phyloP scores from a whole-genome alignment of 1,140 invertebrate genomes.

The Musca vetustissima region DNA sequence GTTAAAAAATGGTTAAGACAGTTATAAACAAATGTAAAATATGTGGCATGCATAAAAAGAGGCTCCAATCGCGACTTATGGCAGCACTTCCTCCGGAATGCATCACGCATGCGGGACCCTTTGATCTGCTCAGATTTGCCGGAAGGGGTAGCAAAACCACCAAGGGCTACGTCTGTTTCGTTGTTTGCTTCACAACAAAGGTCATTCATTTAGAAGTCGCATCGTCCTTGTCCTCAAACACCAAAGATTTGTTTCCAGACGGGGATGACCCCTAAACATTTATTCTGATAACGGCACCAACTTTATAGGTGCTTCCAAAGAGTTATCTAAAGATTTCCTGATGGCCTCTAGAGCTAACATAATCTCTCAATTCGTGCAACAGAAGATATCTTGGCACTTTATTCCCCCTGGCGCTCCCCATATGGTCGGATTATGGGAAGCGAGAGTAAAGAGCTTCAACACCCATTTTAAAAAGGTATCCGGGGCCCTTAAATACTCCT shows the following conservation, averaged over 20 bases:
- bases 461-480: background rate
- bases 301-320: constrained; percentile 25
- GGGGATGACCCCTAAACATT: background rate
- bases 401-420: constrained; percentile 28
- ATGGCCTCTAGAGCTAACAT: background rate
- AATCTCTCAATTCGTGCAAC: background rate
- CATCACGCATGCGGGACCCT: constrained; percentile 25
- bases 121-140: constrained; percentile 23
- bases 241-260: background rate
- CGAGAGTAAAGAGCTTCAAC: constrained; percentile 21
- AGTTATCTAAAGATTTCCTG: background rate
- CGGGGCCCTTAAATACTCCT: background rate
- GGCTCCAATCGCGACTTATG: constrained; percentile 20
- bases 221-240: constrained; percentile 41
- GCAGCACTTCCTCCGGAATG: constrained; percentile 13
- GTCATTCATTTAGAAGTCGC: constrained; percentile 55
- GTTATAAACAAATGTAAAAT: constrained; percentile 14
- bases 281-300: background rate
- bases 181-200: constrained; percentile 34
- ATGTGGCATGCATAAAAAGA: background rate
- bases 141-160: constrained; percentile 27
- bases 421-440: constrained; percentile 42
- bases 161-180: constrained; percentile 42
- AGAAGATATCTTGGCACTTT: background rate
- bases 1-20: too few species aligned